Evolutionary conservation across 1,140 invertebrate genomes (phyloP).

Genomic region (Rhyzopertha dominica): DNA sequence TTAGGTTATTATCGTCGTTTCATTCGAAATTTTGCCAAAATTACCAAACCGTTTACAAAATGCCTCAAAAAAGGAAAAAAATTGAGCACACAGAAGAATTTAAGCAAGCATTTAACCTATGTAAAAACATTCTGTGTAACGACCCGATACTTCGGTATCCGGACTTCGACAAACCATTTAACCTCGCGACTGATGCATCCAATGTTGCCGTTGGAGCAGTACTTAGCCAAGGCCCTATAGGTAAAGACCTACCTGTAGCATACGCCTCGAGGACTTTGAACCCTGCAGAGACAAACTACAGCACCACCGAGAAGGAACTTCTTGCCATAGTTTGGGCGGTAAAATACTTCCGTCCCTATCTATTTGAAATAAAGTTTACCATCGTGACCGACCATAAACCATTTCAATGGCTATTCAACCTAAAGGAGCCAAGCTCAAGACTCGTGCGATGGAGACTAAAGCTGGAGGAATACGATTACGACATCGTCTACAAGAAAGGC

Average conservation of each 20-base stretch:
- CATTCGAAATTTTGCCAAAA: constrained; percentile 20
- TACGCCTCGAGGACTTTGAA: constrained; percentile 20
- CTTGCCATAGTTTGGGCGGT: constrained; percentile 42
- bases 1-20: constrained; percentile 25
- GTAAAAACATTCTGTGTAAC: constrained; percentile 42
- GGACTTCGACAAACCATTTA: constrained; percentile 35
- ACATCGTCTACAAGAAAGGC: constrained; percentile 24
- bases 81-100: constrained; percentile 24
- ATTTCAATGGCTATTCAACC: constrained; percentile 17
- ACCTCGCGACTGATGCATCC: constrained; percentile 34
- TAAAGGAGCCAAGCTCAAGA: background rate
- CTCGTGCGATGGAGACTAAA: background rate
- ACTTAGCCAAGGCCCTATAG: constrained; percentile 28
- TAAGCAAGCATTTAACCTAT: constrained; percentile 39
- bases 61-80: constrained; percentile 21
- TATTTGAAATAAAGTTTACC: constrained; percentile 37
- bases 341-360: constrained; percentile 43
- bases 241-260: constrained; percentile 20
- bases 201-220: constrained; percentile 30
- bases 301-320: constrained; percentile 40
- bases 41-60: constrained; percentile 23
- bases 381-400: constrained; percentile 44
- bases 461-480: constrained; percentile 32
- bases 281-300: too few relatives aligned
- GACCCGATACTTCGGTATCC: constrained; percentile 43